Base-by-base conservation (phyloP, 1,140 invertebrate species). In the Radopholus similis region DNA sequence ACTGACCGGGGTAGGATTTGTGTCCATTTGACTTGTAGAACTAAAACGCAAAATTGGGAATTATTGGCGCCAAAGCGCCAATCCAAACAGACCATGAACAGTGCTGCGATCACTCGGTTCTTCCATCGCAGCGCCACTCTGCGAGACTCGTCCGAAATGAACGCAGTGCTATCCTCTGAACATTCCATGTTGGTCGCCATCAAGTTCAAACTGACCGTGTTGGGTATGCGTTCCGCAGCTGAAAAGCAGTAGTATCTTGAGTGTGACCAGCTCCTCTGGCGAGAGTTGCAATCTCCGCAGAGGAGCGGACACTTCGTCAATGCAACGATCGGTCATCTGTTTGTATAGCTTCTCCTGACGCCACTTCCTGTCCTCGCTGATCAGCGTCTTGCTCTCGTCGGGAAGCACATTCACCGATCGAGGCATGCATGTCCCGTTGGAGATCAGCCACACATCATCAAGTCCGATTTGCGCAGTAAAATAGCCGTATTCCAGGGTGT, bases 171-270 rank as follows among this genome's bases (percentile, higher is more conserved):
- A 34, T 73, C 72, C 30, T 76, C 77, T 71, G 35, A n/a, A n/a
- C n/a, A n/a, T n/a, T n/a, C n/a, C n/a, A n/a, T n/a, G n/a, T n/a
- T n/a, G n/a, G 23, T 53, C 23, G 15, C 54, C 26, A 9, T 44
- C 1, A 23, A 32, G 15, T 13, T 57, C 13, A 23, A n/a, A 26
- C 5, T 44, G 8, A 73, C 69, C 70, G 26, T 66, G 49, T 57
- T 63, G 64, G 49, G 42, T 77, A n/a, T 76, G 75, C 71, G 78
- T 76, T 30, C 76, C 72, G 51, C 77, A 81, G 40, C 60, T 54
- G 54, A 82, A 82, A 6, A 81, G 62, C 64, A 83, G 76, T 28
- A 81, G 73, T 9, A 81, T 81, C 53, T 83, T 82, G 5, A 81
- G 47, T 11, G 72, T 74, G n/a, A 78, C 74, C 11, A 81, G 58